phyloP scores from a whole-genome alignment of 2,888 invertebrate species.

The Cerceris rybyensis region DNA sequence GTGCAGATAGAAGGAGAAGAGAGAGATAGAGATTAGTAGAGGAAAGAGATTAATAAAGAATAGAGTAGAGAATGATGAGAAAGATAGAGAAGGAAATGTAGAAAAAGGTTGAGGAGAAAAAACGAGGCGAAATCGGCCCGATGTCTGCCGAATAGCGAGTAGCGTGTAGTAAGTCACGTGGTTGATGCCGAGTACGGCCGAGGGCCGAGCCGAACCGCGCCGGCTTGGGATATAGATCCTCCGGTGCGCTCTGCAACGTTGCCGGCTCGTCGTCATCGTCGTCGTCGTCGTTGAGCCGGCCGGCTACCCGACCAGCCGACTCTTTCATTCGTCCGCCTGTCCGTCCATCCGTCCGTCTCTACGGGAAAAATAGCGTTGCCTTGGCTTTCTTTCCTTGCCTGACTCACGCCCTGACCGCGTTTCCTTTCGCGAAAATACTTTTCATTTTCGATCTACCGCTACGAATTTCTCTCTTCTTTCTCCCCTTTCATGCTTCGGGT shows the following conservation, averaged over 20 bases:
- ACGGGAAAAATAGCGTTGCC: slow-evolving; percentile 67
- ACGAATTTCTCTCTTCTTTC: slow-evolving; percentile 9
- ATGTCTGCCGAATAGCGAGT: slow-evolving; percentile 70
- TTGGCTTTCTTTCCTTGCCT: slow-evolving; percentile 65
- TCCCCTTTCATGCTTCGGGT: not conserved
- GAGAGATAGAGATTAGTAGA: not conserved
- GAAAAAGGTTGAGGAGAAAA: not conserved
- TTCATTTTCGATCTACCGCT: slow-evolving; percentile 29
- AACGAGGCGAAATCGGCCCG: slow-evolving; percentile 59
- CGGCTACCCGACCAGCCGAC: slow-evolving; percentile 39
- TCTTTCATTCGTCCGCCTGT: slow-evolving; percentile 18
- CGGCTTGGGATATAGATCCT: slow-evolving; percentile 67
- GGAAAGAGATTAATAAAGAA: not conserved
- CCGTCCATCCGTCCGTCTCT: slow-evolving; percentile 35
- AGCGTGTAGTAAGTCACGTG: slow-evolving; percentile 73
- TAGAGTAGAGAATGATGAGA: no score
- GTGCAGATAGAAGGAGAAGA: slow-evolving; percentile 18
- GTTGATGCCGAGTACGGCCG: slow-evolving; percentile 55
- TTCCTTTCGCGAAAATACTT: slow-evolving; percentile 64
- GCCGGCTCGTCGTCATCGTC: slow-evolving; percentile 49
- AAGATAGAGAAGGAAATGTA: slow-evolving; percentile 14
- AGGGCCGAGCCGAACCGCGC: slow-evolving; percentile 36
- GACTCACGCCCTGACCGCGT: slow-evolving; percentile 56
- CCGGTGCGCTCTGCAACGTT: slow-evolving; percentile 61
- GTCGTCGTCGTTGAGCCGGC: slow-evolving; percentile 50